These are phyloP conservation scores for Agriopis aurantiaria DNA, from an alignment of 2,888 invertebrate species.

Conservation along the genomic window DNA sequence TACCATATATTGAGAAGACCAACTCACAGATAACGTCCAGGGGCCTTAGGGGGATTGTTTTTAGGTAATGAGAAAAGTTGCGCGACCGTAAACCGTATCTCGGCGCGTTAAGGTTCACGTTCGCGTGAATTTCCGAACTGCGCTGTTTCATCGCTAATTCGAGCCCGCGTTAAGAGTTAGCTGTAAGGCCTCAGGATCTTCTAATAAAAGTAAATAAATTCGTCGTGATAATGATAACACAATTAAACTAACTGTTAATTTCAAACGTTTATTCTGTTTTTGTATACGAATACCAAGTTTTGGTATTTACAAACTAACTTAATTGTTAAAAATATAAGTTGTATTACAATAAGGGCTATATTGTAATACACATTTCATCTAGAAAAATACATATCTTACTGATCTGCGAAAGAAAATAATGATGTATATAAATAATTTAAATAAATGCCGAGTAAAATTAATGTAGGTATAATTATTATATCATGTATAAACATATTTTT, in stretches of 20 bases:
- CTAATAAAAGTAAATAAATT: no score
- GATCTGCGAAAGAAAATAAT: conserved; percentile 7
- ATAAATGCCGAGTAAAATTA: conserved; percentile 21
- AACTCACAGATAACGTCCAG: no score
- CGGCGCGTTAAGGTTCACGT: no score
- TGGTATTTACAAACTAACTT: conserved; percentile 22
- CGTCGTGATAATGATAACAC: no score
- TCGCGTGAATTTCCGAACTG: no score
- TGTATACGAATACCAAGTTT: conserved; percentile 25
- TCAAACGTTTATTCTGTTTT: conserved; percentile 26
- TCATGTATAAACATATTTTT: neutral
- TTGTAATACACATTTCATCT: neutral
- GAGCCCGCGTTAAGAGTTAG: no score
- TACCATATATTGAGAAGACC: no score
- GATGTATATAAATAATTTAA: conserved; percentile 8
- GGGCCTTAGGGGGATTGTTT: no score
- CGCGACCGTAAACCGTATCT: no score
- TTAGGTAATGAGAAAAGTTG: no score
- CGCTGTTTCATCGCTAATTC: no score
- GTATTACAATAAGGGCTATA: conserved; percentile 4
- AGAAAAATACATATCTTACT: conserved; percentile 13
- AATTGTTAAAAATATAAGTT: conserved; percentile 13
- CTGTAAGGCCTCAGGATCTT: no score
- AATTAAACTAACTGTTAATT: conserved; percentile 10
- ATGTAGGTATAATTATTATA: neutral